A percentile compares a stretch with the other conserved stretches of the same genome.
Evolutionary conservation across 2,113 vertebrate genomes (phyloP).

Genomic region (Chrysochloris asiatica): DNA sequence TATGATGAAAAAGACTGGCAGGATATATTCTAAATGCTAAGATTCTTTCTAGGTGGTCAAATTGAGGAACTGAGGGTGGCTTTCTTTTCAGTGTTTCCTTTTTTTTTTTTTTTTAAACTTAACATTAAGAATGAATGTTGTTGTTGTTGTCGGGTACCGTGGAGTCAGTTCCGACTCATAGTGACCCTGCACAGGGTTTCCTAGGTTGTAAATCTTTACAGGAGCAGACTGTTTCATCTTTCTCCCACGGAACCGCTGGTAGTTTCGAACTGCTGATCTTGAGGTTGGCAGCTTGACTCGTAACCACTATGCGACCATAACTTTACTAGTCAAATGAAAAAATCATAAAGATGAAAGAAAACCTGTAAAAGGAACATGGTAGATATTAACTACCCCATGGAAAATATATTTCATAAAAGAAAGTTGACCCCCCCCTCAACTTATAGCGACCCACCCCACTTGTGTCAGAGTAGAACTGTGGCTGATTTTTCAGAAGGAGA

Average conservation of each 20-base stretch:
- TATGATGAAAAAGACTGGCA: not conserved
- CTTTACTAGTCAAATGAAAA: constrained; percentile 33
- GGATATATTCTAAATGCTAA: not conserved
- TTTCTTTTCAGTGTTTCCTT: constrained; percentile 22
- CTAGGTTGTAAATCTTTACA: no score
- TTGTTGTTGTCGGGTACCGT: no score
- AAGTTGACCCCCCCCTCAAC: not conserved
- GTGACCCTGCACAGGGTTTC: no score
- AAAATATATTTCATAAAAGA: no score
- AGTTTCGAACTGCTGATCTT: no score
- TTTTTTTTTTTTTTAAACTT: not conserved
- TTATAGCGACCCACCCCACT: not conserved
- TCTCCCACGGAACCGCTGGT: no score
- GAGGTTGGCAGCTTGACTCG: no score
- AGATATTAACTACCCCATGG: constrained; percentile 43
- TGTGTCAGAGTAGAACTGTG: not conserved
- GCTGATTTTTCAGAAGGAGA: not conserved
- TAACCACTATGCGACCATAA: not conserved
- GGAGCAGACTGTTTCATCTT: no score
- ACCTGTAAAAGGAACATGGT: not conserved
- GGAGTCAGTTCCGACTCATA: no score
- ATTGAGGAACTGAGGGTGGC: not conserved
- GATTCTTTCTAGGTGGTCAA: not conserved
- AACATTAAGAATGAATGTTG: not conserved
- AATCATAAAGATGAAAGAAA: not conserved